Conservation (phyloP, 1,140 invertebrate species). For the Rhopalosiphum maidis region DNA sequence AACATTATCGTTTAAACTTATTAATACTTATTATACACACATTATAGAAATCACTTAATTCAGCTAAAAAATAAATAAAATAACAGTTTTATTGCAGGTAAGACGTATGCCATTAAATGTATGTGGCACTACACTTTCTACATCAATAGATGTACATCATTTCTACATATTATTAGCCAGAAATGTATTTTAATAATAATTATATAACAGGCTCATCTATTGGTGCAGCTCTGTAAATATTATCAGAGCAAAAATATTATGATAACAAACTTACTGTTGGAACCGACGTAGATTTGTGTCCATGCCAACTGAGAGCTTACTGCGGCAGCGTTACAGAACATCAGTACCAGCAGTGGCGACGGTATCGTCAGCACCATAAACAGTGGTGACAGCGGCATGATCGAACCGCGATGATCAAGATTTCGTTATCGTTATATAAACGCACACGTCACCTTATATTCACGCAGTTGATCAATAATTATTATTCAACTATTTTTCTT, state of each 20-base stretch:
- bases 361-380: background rate
- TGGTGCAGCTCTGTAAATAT: background rate
- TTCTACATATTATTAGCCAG: no score
- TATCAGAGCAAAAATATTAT: background rate
- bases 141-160: no score
- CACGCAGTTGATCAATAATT: background rate
- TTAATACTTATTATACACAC: no score
- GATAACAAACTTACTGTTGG: conserved; percentile 12
- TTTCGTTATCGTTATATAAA: background rate
- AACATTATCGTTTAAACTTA: no score
- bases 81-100: background rate
- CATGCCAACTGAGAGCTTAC: conserved; percentile 12
- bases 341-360: background rate
- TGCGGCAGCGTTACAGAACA: background rate
- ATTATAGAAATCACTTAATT: background rate
- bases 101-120: background rate
- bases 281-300: conserved; percentile 37
- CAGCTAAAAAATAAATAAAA: background rate
- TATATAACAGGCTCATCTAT: no score
- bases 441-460: background rate
- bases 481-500: background rate
- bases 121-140: no score
- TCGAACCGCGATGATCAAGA: background rate
- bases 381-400: background rate
- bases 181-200: no score